Evolutionary conservation across 2,113 vertebrate genomes (phyloP).

Genomic region (Callocephalon fimbriatum): DNA sequence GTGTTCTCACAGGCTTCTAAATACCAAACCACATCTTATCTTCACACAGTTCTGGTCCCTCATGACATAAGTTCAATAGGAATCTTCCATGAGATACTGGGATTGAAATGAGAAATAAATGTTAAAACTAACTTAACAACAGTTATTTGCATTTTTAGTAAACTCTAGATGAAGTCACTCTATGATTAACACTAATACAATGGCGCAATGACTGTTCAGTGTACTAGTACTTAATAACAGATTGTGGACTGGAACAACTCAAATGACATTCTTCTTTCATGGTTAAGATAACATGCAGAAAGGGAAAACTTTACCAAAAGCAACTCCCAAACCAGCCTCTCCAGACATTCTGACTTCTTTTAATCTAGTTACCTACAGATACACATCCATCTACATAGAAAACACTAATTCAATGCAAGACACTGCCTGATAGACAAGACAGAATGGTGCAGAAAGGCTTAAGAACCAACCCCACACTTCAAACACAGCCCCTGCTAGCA

Average conservation of each 20-base stretch:
- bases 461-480: not conserved
- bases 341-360: not conserved
- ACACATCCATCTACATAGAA: not conserved
- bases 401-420: not conserved
- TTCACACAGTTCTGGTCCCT: not conserved
- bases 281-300: not conserved
- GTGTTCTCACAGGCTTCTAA: not conserved
- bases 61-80: not conserved
- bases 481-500: not conserved
- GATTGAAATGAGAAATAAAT: not conserved
- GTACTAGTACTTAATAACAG: not conserved
- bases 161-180: not conserved
- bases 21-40: not conserved
- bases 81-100: not conserved
- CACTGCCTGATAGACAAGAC: not conserved
- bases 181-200: not conserved
- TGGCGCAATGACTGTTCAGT: not conserved
- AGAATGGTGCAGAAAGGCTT: not conserved
- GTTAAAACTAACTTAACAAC: not conserved
- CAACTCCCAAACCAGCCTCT: not conserved
- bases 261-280: not conserved
- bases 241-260: not conserved
- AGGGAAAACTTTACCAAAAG: not conserved
- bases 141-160: not conserved
- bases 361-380: not conserved